phyloP scores from a whole-genome alignment of 1,140 invertebrate species.

The Lucilia cuprina region DNA sequence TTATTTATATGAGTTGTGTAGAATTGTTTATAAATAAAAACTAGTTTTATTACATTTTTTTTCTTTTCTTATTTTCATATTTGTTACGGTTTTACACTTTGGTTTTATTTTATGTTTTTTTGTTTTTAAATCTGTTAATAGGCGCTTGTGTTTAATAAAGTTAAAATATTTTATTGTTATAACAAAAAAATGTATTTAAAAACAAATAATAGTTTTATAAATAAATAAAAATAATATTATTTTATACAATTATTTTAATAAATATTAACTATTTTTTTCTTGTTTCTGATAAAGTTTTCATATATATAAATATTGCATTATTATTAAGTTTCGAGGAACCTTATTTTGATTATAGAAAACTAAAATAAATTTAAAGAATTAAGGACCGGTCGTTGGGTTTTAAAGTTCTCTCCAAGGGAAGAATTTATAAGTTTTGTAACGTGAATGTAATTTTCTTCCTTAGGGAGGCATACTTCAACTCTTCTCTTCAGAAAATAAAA shows the following conservation, averaged over 20 bases:
- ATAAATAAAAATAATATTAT: too few species aligned
- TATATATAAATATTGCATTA: neutral
- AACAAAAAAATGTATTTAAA: too few species aligned
- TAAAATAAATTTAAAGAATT: too few species aligned
- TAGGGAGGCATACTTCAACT: too few species aligned
- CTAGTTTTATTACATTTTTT: neutral
- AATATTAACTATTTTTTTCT: conserved; percentile 3
- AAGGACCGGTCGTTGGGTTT: too few species aligned
- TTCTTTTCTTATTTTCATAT: neutral
- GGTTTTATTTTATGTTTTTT: neutral
- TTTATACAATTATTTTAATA: neutral
- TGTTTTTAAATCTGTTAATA: neutral
- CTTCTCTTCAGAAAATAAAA: too few species aligned
- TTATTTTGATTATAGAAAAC: neutral
- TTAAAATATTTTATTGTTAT: too few species aligned
- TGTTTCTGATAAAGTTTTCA: neutral
- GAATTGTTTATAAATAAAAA: neutral
- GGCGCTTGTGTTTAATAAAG: neutral
- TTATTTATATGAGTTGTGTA: neutral
- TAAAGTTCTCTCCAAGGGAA: too few species aligned
- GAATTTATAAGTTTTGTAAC: too few species aligned
- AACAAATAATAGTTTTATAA: too few species aligned
- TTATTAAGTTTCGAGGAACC: neutral
- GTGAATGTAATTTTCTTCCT: too few species aligned
- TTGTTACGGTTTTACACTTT: neutral